Conservation (phyloP, 2,113 vertebrate species). For the Acanthisitta chloris region DNA sequence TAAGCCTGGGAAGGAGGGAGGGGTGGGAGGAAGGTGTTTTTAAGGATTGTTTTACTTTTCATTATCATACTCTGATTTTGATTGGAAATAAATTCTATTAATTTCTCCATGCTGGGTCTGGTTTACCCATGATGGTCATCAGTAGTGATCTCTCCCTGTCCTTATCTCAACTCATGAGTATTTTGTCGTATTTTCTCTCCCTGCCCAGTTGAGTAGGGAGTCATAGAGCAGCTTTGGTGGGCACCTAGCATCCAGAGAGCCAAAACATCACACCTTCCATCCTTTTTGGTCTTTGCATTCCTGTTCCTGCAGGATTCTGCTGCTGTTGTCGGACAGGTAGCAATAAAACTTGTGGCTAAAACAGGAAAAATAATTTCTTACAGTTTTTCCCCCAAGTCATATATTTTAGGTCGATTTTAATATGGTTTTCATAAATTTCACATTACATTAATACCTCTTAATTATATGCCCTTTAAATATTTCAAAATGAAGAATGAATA, state of each 20-base stretch:
- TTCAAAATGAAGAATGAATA: neutral
- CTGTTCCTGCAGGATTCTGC: neutral
- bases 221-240: neutral
- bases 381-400: neutral
- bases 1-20: neutral
- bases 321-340: neutral
- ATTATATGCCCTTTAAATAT: neutral
- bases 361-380: neutral
- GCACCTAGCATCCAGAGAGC: neutral
- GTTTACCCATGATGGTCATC: neutral
- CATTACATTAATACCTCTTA: neutral
- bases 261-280: neutral
- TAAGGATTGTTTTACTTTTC: neutral
- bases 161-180: neutral
- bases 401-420: neutral
- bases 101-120: neutral
- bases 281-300: neutral
- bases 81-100: neutral
- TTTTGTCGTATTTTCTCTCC: neutral
- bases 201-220: neutral
- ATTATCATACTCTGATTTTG: neutral
- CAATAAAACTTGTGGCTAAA: neutral
- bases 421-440: neutral
- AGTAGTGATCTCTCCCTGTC: neutral
- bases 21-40: neutral